These are phyloP conservation scores for Pandemis cinnamomeana DNA, from an alignment of 2,888 invertebrate genomes.

Conservation along the genomic window DNA sequence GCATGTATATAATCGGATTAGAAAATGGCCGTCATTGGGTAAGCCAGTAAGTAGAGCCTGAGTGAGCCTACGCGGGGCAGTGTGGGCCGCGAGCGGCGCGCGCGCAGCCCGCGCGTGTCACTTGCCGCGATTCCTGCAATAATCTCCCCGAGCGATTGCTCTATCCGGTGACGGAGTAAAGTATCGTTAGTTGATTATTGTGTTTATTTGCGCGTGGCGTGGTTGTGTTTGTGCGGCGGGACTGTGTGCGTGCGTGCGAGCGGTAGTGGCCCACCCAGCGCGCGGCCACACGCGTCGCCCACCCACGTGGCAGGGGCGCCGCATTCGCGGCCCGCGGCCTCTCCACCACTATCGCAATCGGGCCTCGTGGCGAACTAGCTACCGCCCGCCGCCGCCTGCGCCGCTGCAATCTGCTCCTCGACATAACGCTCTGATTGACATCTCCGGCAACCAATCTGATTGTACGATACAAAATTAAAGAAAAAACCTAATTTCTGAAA, in stretches of 20 bases:
- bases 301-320: conserved; percentile 81
- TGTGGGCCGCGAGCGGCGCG: conserved; percentile 39
- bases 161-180: conserved; percentile 83
- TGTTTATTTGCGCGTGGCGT: conserved; percentile 79
- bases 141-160: conserved; percentile 77
- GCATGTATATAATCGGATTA: conserved; percentile 62
- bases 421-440: conserved; percentile 47
- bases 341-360: conserved; percentile 47
- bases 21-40: conserved; percentile 59
- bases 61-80: conserved; percentile 33
- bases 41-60: conserved; percentile 42
- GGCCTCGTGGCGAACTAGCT: conserved; percentile 41
- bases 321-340: conserved; percentile 69
- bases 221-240: conserved; percentile 69
- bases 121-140: conserved; percentile 70
- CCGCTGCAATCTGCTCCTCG: conserved; percentile 47
- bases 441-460: conserved; percentile 46
- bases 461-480: conserved; percentile 45
- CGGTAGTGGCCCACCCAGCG: conserved; percentile 80
- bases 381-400: conserved; percentile 45
- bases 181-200: conserved; percentile 84
- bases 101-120: conserved; percentile 65
- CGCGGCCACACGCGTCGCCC: conserved; percentile 82
- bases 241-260: conserved; percentile 74
- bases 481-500: too few species aligned